These are phyloP conservation scores for Eupeodes luniger DNA, from an alignment of 2,888 invertebrate species.

Conservation along the genomic window DNA sequence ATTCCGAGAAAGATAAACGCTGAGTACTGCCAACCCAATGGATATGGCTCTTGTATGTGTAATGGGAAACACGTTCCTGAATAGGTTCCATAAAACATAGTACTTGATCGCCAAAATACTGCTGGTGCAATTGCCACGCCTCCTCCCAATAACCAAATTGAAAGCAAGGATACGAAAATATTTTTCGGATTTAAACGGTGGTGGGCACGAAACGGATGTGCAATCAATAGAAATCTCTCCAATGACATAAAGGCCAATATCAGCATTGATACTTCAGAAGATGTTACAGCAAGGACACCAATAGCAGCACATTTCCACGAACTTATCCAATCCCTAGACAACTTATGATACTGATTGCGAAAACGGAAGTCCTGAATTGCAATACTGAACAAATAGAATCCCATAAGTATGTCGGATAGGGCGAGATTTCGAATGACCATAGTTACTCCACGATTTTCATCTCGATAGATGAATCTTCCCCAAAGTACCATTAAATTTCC, in stretches of 20 bases:
- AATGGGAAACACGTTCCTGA: slow-evolving; percentile 89
- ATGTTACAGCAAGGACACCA: slow-evolving; percentile 88
- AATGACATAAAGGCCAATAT: slow-evolving; percentile 89
- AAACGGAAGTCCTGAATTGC: slow-evolving; percentile 87
- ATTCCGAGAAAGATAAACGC: slow-evolving; percentile 89
- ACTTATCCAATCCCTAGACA: slow-evolving; percentile 87
- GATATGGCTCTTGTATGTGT: slow-evolving; percentile 88
- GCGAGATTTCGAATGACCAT: slow-evolving; percentile 88
- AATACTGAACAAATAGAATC: slow-evolving; percentile 87
- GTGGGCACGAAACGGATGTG: slow-evolving; percentile 86
- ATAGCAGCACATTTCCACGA: slow-evolving; percentile 87
- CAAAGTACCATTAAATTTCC: slow-evolving; percentile 88
- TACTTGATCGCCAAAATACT: slow-evolving; percentile 86
- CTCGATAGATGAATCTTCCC: slow-evolving; percentile 86
- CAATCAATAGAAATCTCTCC: slow-evolving; percentile 88
- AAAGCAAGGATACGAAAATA: slow-evolving; percentile 85
- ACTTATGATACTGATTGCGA: slow-evolving; percentile 86
- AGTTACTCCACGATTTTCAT: slow-evolving; percentile 87
- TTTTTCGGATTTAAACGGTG: slow-evolving; percentile 85
- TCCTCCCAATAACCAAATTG: slow-evolving; percentile 87
- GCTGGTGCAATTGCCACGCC: slow-evolving; percentile 88
- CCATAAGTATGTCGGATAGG: slow-evolving; percentile 88
- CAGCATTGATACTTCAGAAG: slow-evolving; percentile 89
- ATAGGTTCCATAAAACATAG: slow-evolving; percentile 87
- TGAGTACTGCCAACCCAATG: slow-evolving; percentile 89